A percentile compares a stretch with the other conserved stretches of the same genome.
These are phyloP conservation scores for Chascanopsetta lugubris DNA, from an alignment of 2,113 vertebrate genomes.

Conservation along the genomic window DNA sequence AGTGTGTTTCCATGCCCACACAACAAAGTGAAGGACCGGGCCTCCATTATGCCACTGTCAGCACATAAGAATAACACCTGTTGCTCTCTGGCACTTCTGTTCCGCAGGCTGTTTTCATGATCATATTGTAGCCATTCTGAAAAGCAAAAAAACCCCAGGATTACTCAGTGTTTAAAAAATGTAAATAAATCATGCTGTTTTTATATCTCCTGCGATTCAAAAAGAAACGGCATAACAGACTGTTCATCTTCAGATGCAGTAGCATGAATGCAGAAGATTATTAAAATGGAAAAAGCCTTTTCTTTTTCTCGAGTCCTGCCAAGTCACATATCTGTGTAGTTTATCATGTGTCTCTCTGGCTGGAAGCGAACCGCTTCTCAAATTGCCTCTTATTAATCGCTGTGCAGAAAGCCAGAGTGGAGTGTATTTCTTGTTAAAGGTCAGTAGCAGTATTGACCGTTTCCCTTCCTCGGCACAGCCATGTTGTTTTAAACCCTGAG, in stretches of 20 bases:
- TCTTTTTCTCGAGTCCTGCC: slow-evolving; percentile 36
- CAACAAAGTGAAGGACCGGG: slow-evolving; percentile 23
- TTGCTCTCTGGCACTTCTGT: slow-evolving; percentile 13
- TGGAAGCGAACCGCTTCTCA: slow-evolving; percentile 46
- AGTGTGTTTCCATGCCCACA: slow-evolving; percentile 37
- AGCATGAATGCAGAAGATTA: slow-evolving; percentile 50
- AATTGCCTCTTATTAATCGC: slow-evolving; percentile 46
- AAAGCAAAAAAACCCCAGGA: not conserved
- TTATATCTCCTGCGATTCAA: slow-evolving; percentile 12
- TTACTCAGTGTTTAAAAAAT: slow-evolving; percentile 10
- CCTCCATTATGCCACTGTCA: slow-evolving; percentile 46
- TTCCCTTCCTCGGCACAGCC: slow-evolving; percentile 65
- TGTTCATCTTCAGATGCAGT: slow-evolving; percentile 24
- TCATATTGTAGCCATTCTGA: slow-evolving; percentile 1
- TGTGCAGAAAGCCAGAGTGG: slow-evolving; percentile 47
- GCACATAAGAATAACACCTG: slow-evolving; percentile 57
- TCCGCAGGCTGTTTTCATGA: slow-evolving; percentile 4
- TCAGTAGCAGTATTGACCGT: slow-evolving; percentile 72
- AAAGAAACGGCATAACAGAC: slow-evolving; percentile 13
- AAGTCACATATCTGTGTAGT: slow-evolving; percentile 51
- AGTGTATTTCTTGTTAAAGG: slow-evolving; percentile 66
- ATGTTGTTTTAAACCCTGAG: slow-evolving; percentile 81
- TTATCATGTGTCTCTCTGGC: slow-evolving; percentile 50
- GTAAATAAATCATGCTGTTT: slow-evolving; percentile 15
- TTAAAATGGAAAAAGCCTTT: slow-evolving; percentile 50